phyloP scores from a whole-genome alignment of 2,113 vertebrate genomes.

The Psettodes erumei region DNA sequence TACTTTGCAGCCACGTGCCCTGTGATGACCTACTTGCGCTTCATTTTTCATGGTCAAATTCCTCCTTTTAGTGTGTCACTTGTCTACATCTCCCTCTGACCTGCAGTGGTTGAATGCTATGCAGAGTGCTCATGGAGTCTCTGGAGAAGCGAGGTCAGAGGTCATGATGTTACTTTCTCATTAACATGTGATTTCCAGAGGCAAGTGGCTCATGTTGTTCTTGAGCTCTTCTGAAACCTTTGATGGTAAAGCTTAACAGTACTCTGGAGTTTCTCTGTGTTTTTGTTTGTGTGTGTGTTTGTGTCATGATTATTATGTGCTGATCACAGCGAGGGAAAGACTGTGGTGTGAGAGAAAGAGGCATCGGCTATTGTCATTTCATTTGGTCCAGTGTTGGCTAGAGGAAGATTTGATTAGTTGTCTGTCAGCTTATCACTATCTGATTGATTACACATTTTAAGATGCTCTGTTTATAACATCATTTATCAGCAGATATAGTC shows the following conservation, averaged over 20 bases:
- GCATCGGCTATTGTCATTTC: neutral
- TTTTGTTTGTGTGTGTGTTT: conserved; percentile 22
- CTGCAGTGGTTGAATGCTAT: neutral
- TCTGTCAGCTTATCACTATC: neutral
- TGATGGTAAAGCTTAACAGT: conserved; percentile 23
- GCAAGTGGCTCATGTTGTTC: conserved; percentile 24
- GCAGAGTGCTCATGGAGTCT: neutral
- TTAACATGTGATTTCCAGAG: conserved; percentile 41
- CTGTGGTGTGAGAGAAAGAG: neutral
- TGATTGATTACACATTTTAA: neutral
- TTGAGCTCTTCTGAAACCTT: conserved; percentile 35
- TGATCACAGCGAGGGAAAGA: conserved; percentile 16
- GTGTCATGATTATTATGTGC: conserved; percentile 23
- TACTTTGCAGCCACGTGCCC: neutral
- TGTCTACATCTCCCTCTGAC: conserved; percentile 4
- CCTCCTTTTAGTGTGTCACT: conserved; percentile 4
- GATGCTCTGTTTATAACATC: neutral
- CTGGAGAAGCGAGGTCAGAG: conserved; percentile 11
- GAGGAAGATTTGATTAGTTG: conserved; percentile 4
- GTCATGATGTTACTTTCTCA: conserved; percentile 28
- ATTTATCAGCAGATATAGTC: neutral
- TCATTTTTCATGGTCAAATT: conserved; percentile 19
- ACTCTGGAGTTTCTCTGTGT: neutral
- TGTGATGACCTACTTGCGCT: conserved; percentile 22
- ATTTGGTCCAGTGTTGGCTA: neutral